Evolutionary conservation across 92 coral and sea anemone genomes (phyloP).

Genomic region (Virgularia gustaviana): DNA sequence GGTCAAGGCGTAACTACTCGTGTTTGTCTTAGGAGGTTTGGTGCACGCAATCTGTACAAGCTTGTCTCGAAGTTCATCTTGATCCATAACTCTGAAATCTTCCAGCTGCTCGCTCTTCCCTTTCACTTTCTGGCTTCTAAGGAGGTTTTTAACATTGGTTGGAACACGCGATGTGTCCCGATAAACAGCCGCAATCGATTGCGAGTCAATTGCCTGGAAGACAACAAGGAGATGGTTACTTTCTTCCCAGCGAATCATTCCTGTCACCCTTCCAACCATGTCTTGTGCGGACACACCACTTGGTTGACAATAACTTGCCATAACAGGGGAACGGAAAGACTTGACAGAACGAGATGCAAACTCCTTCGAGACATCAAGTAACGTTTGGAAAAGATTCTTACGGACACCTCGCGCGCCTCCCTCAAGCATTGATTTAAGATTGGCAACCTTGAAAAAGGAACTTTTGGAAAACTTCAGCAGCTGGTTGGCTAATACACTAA

Average conservation of each 20-base stretch:
- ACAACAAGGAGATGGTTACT: conserved; percentile 24
- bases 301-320: background rate
- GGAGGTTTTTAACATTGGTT: background rate
- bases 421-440: conserved; percentile 10
- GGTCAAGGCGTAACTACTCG: conserved; percentile 82
- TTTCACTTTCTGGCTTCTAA: conserved; percentile 5
- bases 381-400: background rate
- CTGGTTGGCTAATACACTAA: conserved; percentile 23
- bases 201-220: conserved; percentile 2
- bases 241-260: conserved; percentile 33
- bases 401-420: conserved; percentile 12
- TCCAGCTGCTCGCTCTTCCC: too few relatives aligned
- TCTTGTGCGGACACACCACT: background rate
- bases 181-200: conserved; percentile 3
- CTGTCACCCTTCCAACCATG: conserved; percentile 27
- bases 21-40: too few relatives aligned
- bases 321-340: background rate
- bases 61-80: too few relatives aligned
- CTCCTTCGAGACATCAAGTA: background rate
- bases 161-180: conserved; percentile 3
- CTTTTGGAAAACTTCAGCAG: conserved; percentile 26
- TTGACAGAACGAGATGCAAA: conserved; percentile 15
- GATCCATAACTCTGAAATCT: too few relatives aligned
- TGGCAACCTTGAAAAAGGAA: conserved; percentile 3
- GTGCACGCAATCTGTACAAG: too few relatives aligned